phyloP scores from a whole-genome alignment of 2,888 invertebrate genomes.

The Allolobophora icterica region DNA sequence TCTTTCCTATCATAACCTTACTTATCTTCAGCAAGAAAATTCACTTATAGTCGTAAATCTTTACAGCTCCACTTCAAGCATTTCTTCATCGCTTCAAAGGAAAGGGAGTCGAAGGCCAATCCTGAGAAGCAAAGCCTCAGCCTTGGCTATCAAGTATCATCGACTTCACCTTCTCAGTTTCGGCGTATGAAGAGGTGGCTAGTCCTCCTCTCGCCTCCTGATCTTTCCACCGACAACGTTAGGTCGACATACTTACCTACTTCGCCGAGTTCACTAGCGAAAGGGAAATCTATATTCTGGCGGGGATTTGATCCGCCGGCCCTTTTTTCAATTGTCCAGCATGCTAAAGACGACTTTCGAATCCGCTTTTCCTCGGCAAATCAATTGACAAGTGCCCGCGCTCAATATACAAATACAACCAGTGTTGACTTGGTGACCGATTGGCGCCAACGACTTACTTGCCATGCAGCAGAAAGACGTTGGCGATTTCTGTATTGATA shows the following conservation, averaged over 20 bases:
- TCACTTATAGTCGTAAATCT: no score
- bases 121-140: neutral
- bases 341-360: neutral
- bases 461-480: neutral
- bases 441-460: neutral
- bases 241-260: no score
- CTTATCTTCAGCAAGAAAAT: neutral
- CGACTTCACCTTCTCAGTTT: neutral
- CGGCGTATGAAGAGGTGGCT: neutral
- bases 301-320: neutral
- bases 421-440: neutral
- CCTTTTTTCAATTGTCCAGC: neutral
- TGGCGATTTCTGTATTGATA: neutral
- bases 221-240: neutral
- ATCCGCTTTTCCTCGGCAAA: neutral
- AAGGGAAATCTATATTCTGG: neutral
- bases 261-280: no score
- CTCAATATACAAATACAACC: neutral
- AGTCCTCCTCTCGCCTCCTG: neutral
- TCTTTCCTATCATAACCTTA: neutral
- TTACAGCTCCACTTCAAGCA: no score
- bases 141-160: neutral
- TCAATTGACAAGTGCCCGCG: neutral
- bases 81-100: no score
- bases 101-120: no score